A percentile compares a stretch with the other conserved stretches of the same genome.
Conservation (phyloP, 2,113 vertebrate species). For the Plectropomus leopardus region DNA sequence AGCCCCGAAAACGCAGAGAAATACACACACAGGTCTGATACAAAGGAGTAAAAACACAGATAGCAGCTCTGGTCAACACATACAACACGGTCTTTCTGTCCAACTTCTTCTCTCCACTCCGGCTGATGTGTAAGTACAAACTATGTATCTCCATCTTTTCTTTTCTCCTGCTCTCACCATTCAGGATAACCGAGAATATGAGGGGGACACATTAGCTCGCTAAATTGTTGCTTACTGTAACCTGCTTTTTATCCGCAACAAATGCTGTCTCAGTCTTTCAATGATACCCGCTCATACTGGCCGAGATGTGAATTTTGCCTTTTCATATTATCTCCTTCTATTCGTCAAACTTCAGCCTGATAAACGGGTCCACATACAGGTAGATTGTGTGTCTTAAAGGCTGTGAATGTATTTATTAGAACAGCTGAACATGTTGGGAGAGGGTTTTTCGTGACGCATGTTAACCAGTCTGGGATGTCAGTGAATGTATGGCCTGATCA, state of each 20-base stretch:
- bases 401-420: background rate
- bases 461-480: conserved; percentile 27
- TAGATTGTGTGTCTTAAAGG: background rate
- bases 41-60: conserved; percentile 33
- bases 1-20: background rate
- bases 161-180: background rate
- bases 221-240: conserved; percentile 31
- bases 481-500: conserved; percentile 15
- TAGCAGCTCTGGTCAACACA: conserved; percentile 21
- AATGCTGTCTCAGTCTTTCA: background rate
- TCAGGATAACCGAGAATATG: background rate
- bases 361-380: background rate
- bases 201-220: conserved; percentile 18
- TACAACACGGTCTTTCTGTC: conserved; percentile 32
- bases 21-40: background rate
- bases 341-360: background rate
- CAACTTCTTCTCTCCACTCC: conserved; percentile 48
- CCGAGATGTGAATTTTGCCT: background rate
- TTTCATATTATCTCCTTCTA: fast-evolving
- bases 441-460: conserved; percentile 52
- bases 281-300: background rate
- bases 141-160: background rate
- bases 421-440: conserved; percentile 31
- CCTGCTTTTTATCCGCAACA: background rate
- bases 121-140: conserved; percentile 82